phyloP scores from a whole-genome alignment of 2,797 vertebrate genomes.

The Ctenosaura bakeri region DNA sequence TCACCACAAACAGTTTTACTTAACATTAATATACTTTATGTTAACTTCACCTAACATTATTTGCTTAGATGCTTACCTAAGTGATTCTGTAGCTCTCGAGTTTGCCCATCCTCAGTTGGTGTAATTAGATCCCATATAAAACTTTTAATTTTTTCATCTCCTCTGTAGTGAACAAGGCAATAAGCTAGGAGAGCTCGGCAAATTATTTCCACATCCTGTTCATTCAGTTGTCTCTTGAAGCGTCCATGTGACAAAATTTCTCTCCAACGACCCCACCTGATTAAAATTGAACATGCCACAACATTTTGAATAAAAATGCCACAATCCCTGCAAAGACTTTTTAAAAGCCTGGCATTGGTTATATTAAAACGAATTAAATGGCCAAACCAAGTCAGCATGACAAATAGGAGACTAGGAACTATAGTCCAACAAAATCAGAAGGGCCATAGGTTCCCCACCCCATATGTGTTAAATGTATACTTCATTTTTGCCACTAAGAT shows the following conservation, averaged over 20 bases:
- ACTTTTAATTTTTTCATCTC: constrained; percentile 98
- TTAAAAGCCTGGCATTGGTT: not conserved
- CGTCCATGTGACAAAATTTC: constrained; percentile 96
- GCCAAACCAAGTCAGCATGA: not conserved
- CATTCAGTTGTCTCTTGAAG: constrained; percentile 95
- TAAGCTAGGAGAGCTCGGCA: constrained; percentile 95
- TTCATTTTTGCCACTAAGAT: not conserved
- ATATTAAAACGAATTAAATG: not conserved
- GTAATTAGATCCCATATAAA: constrained; percentile 99
- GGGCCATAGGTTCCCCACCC: not conserved
- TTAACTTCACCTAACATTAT: not conserved
- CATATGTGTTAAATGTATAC: not conserved
- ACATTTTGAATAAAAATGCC: not conserved
- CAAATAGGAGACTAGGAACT: not conserved
- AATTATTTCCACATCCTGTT: constrained; percentile 95
- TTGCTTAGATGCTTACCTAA: constrained; percentile 80
- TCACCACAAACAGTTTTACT: not conserved
- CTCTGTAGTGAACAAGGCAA: constrained; percentile 96
- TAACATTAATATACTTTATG: not conserved
- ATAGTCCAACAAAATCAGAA: too few species aligned
- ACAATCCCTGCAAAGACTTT: not conserved
- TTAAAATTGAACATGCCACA: constrained; percentile 54
- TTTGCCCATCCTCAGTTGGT: constrained; percentile 94
- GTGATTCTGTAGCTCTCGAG: constrained; percentile 96
- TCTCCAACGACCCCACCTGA: constrained; percentile 97